Percentiles rank a stretch among this genome's conserved stretches.
Evolutionary conservation across 2,797 vertebrate genomes (phyloP).

Genomic region (Manis pentadactyla): DNA sequence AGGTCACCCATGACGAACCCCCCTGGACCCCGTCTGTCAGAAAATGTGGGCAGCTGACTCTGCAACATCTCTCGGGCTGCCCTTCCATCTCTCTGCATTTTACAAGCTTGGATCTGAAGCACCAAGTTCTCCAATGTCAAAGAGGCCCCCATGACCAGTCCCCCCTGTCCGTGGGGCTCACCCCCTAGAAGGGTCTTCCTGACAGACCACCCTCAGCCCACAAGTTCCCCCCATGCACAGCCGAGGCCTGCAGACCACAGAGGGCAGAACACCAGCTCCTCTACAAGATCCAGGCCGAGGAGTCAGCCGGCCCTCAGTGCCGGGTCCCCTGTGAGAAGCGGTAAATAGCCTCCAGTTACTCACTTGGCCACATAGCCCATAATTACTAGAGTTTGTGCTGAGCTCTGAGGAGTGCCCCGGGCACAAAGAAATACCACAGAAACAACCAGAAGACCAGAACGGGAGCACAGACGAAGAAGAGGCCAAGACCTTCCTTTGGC

Average conservation of each 20-base stretch:
- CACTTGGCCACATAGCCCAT: not conserved
- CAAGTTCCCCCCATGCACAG: too few relatives aligned
- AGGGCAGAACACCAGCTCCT: not conserved
- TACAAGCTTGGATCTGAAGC: not conserved
- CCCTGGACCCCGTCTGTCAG: fast-evolving
- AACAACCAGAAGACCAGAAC: not conserved
- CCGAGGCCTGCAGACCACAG: not conserved
- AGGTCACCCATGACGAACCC: fast-evolving
- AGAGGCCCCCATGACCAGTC: too few relatives aligned
- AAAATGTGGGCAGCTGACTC: fast-evolving
- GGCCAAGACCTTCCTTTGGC: not conserved
- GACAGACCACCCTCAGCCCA: not conserved
- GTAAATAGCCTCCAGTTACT: not conserved
- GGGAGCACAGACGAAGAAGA: not conserved
- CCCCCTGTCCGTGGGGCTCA: not conserved
- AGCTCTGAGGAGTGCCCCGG: not conserved
- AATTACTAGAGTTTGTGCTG: too few relatives aligned
- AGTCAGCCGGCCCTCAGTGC: too few relatives aligned
- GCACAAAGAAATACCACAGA: not conserved
- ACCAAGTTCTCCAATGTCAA: not conserved
- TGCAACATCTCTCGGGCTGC: fast-evolving
- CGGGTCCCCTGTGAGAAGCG: not conserved
- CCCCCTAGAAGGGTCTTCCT: not conserved
- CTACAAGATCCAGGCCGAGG: too few relatives aligned
- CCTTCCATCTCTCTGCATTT: not conserved